phyloP scores from a whole-genome alignment of 1,140 invertebrate species.

The Zelostemma sp. region DNA sequence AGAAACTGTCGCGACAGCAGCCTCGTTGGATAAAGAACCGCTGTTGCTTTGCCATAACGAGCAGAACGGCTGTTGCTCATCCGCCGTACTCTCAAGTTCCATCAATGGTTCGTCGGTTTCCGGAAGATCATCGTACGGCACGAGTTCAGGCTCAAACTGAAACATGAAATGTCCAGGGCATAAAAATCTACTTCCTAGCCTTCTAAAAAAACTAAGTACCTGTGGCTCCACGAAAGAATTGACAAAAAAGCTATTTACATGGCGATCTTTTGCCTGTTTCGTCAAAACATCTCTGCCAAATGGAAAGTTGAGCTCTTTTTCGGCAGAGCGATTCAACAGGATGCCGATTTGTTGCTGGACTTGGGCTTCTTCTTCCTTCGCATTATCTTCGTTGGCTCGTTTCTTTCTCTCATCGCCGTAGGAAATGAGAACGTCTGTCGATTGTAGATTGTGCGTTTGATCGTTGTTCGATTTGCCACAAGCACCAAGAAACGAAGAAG shows the following conservation, averaged over 20 bases:
- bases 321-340: constrained; percentile 15
- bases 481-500: constrained; percentile 36
- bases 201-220: constrained; percentile 32
- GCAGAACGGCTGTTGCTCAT: constrained; percentile 49
- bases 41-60: constrained; percentile 59
- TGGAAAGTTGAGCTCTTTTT: constrained; percentile 38
- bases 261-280: constrained; percentile 42
- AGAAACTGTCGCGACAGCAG: constrained; percentile 30
- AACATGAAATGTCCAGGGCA: constrained; percentile 8
- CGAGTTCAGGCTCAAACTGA: constrained; percentile 62
- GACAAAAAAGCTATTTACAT: constrained; percentile 61
- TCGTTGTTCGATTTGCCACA: constrained; percentile 20
- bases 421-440: not conserved
- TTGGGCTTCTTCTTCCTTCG: constrained; percentile 34
- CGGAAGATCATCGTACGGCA: constrained; percentile 66
- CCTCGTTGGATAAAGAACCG: constrained; percentile 48
- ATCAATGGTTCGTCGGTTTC: constrained; percentile 64
- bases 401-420: constrained; percentile 42
- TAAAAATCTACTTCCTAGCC: constrained; percentile 3
- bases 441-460: constrained; percentile 18
- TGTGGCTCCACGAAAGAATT: constrained; percentile 56
- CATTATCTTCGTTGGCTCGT: constrained; percentile 24
- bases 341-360: constrained; percentile 47
- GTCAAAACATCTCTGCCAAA: constrained; percentile 37
- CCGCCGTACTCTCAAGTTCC: constrained; percentile 58